Evolutionary conservation across 2,888 invertebrate species (phyloP).

Genomic region (Calameuta pallipes): DNA sequence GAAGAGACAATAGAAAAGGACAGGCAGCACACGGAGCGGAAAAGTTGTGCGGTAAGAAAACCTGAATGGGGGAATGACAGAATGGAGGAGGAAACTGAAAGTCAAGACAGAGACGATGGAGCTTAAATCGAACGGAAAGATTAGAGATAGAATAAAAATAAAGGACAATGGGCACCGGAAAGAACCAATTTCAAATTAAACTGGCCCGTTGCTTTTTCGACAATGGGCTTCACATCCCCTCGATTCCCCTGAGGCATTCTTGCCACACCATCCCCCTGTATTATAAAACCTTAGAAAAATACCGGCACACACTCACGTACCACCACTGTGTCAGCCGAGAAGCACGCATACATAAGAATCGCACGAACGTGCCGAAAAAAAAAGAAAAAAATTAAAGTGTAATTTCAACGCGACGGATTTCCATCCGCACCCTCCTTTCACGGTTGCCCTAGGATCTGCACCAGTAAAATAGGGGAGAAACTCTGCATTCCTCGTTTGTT

Average conservation of each 20-base stretch:
- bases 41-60: conserved; percentile 15
- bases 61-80: not conserved
- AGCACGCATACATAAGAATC: not conserved
- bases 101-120: conserved; percentile 31
- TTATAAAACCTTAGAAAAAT: not conserved
- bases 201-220: conserved; percentile 33
- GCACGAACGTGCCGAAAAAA: not conserved
- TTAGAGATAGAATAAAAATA: conserved; percentile 45
- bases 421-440: not conserved
- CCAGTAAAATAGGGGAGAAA: not conserved
- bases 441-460: not conserved
- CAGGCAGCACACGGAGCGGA: not conserved
- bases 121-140: conserved; percentile 49
- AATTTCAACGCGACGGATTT: not conserved
- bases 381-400: not conserved
- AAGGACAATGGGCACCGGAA: conserved; percentile 24
- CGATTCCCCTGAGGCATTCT: not conserved
- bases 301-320: not conserved
- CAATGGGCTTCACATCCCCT: conserved; percentile 13
- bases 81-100: conserved; percentile 6
- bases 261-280: not conserved
- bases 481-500: not conserved
- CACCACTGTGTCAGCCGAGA: not conserved
- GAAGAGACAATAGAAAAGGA: conserved; percentile 5
- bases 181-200: conserved; percentile 47